Evolutionary conservation across 2,113 vertebrate species (phyloP).

Genomic region (Hydropotes inermis): DNA sequence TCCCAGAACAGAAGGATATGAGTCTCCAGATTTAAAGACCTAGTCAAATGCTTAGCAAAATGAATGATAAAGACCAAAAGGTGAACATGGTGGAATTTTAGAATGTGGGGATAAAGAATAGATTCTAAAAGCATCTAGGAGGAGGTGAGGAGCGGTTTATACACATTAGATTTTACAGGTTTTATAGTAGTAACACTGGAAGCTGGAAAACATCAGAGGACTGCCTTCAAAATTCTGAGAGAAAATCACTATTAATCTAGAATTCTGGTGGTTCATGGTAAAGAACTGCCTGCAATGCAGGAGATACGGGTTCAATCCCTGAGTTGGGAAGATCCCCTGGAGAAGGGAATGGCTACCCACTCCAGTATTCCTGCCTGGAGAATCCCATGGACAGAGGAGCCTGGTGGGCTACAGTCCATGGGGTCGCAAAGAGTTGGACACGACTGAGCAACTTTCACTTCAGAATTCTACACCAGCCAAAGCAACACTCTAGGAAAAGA

Average conservation of each 20-base stretch:
- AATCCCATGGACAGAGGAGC: neutral
- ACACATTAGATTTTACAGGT: neutral
- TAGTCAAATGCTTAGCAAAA: neutral
- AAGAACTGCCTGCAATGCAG: neutral
- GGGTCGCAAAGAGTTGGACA: neutral
- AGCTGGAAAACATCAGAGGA: neutral
- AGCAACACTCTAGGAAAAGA: neutral
- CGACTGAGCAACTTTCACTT: neutral
- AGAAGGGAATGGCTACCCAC: neutral
- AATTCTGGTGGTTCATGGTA: neutral
- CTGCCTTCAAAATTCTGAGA: neutral
- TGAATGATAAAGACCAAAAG: neutral
- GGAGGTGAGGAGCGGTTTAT: neutral
- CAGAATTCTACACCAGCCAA: neutral
- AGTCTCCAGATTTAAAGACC: neutral
- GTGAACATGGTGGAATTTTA: neutral
- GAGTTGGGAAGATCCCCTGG: neutral
- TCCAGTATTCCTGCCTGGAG: neutral
- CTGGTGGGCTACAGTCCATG: neutral
- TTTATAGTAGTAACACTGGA: neutral
- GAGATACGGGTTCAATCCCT: neutral
- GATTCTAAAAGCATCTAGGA: neutral
- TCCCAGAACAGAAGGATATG: neutral
- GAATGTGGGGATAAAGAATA: neutral
- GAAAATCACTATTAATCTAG: neutral